Base-by-base conservation (phyloP, 2,113 vertebrate species). In the Galemys pyrenaicus region DNA sequence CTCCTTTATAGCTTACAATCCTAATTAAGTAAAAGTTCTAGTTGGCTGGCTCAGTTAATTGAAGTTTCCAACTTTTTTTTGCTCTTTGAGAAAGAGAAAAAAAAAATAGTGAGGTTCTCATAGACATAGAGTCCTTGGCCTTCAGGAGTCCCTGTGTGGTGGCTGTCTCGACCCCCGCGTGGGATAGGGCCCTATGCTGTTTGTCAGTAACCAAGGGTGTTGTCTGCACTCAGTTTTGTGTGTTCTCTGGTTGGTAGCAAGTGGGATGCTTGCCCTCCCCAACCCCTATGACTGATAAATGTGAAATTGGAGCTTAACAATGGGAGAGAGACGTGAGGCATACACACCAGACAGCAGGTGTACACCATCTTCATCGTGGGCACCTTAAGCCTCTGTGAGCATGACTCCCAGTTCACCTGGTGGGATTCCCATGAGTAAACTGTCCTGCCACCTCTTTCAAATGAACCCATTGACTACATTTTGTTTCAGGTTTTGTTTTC, bases 371-470 rank as follows among this genome's bases (percentile, higher is more conserved):
- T 17, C 56, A 41, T 2, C 12, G 3, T 54, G 56, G 13, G 20
- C 37, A 87, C 64, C 60, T 51, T 28, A 24, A 37, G 15, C 30
- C 16, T 15, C 19, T 24, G 35, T 6, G n/a, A 0, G 9, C 10
- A 4, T 0, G 2, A 35, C 15, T 49, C 32, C 6, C 35, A 3
- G 5, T 19, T 13, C 37, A 10, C 13, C 71, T 9, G 15, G 1
- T 9, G 83, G 71, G 70, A 44, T 44, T 30, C 74, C 39, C 83
- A 9, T 9, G 28, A 15, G 28, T 2, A 19, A 28, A 26, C 2
- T 8, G 30, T 37, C 68, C 46, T 54, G 41, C 24, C 13, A 5
- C 22, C 35, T 8, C 70, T 77, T 64, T 64, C 28, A 71, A 56
- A 60, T 26, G 15, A 68, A 41, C 24, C 65, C 26, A 22, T 51